Conservation (phyloP, 2,888 invertebrate genomes). For the Spatulosminthurus flaviceps region DNA sequence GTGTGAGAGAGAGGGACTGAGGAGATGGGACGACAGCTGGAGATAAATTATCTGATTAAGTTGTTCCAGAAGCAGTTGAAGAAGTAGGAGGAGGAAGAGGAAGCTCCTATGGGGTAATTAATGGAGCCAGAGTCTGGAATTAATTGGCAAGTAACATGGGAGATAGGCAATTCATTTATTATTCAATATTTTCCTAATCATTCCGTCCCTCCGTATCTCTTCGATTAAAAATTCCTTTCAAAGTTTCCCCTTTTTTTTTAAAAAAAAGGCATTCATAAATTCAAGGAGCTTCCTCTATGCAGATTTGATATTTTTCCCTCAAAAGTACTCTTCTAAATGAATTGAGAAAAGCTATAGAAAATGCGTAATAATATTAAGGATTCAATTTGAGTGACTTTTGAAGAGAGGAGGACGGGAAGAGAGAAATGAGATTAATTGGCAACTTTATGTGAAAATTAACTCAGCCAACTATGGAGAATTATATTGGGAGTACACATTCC, state of each 20-base stretch:
- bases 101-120: constrained; percentile 19
- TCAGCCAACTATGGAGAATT: background rate
- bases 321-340: too few relatives aligned
- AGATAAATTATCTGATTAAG: constrained; percentile 35
- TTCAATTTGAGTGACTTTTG: constrained; percentile 6
- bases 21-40: constrained; percentile 15
- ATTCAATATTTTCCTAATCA: constrained; percentile 18
- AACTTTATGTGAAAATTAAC: background rate
- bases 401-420: background rate
- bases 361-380: background rate
- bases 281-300: too few relatives aligned
- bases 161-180: constrained; percentile 6
- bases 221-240: background rate
- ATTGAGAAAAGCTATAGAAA: background rate
- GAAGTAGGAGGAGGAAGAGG: background rate
- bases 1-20: background rate
- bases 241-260: background rate
- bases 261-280: too few relatives aligned
- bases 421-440: too few relatives aligned
- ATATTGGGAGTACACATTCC: background rate
- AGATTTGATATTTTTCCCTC: too few relatives aligned
- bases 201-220: background rate
- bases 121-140: background rate
- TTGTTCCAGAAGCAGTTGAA: background rate
- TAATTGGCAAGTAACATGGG: constrained; percentile 1